Base-by-base conservation (phyloP, 2,797 vertebrate species). In the Caiman crocodilus region DNA sequence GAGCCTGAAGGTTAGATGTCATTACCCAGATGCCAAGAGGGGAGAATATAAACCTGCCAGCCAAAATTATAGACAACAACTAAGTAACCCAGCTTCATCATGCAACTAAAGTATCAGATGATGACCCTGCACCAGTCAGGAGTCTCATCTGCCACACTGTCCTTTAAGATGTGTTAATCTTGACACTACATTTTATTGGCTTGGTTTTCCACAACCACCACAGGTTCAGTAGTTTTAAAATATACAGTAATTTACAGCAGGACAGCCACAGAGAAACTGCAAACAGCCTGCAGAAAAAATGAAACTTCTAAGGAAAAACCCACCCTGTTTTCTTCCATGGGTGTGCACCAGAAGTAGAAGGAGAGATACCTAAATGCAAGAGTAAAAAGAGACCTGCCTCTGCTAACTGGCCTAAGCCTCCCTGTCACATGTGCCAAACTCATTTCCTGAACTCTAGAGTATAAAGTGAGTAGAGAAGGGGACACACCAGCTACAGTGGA, bases 71-170 rank as follows among this genome's bases (percentile, higher is more conserved):
- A 35, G 35, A 35, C 56, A 76, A 57, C n/a, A 91, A 23, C 65
- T 83, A 35, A 35, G 35, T 35, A 71, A 79, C 56, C 74, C 90
- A 92, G 83, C 55, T 0, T 0, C 83, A 81, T 81, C 17, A 79
- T 35, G 79, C 25, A 79, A 58, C 35, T 35, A 42, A 50, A 4
- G 84, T 10, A 80, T 15, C 26, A 77, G 15, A 79, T 61, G 32
- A 42, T 14, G 90, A 94, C 77, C 14, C 50, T 0, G 7, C 55
- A 56, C 89, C 87, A 76, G 35, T 35, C 35, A 35, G 35, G 35
- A 35, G 35, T 60, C 32, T 92, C 87, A 92, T 61, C 77, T 85
- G 63, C 26, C 35, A 61, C 25, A 76, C 93, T 81, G 59, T 86
- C 64, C 85, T 88, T 76, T 59, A 50, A 6, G 5, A 16, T 14